These are phyloP conservation scores for Neolamprologus caudopunctatus DNA, from an alignment of 2,113 vertebrate genomes.

Conservation along the genomic window DNA sequence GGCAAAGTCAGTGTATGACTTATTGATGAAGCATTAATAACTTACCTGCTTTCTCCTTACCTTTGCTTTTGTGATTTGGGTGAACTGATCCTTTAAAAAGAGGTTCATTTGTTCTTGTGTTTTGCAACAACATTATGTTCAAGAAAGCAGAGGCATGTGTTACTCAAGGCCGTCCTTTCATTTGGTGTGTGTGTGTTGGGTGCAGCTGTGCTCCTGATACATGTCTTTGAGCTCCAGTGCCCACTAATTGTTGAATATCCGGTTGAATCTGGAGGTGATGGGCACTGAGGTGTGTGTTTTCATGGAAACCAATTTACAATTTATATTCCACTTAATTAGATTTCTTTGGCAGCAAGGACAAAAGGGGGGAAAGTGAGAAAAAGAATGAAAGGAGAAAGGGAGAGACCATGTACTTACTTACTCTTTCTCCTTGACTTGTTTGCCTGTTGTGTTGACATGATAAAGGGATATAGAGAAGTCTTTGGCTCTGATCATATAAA, in stretches of 20 bases:
- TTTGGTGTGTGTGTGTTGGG: neutral
- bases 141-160: neutral
- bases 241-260: conserved; percentile 21
- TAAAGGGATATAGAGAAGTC: neutral
- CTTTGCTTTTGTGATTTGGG: neutral
- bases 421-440: neutral
- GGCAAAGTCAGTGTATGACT: neutral
- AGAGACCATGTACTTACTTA: neutral
- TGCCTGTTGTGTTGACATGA: neutral
- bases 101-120: neutral
- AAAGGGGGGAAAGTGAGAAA: neutral
- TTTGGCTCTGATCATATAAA: conserved; percentile 33
- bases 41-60: neutral
- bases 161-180: neutral
- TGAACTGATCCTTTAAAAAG: neutral
- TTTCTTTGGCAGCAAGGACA: conserved; percentile 26
- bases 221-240: conserved; percentile 7
- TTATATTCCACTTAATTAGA: conserved; percentile 32
- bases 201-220: conserved; percentile 15
- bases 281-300: neutral
- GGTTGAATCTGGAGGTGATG: conserved; percentile 14
- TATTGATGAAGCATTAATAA: neutral
- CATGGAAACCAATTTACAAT: conserved; percentile 29
- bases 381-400: neutral
- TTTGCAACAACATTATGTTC: neutral